Conservation (phyloP, 2,113 vertebrate species). For the Hepsetus odoe region DNA sequence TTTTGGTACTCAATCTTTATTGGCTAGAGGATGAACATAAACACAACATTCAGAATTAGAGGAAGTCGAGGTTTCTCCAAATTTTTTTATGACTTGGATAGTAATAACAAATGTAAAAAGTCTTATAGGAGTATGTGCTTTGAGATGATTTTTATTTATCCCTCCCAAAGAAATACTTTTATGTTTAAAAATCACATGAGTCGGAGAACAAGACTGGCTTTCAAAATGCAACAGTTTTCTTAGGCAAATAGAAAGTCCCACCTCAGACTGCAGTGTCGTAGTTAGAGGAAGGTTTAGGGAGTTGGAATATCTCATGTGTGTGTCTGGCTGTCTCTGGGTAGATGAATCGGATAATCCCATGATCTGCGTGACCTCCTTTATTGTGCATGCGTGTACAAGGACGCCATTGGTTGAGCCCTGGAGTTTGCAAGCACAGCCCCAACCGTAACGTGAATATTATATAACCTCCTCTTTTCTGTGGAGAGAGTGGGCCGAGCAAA, state of each 20-base stretch:
- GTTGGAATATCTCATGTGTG: conserved; percentile 4
- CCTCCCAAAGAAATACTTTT: too few species aligned
- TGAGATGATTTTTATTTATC: neutral
- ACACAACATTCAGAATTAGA: neutral
- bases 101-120: neutral
- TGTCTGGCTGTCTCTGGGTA: conserved; percentile 60
- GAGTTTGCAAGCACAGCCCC: conserved; percentile 42
- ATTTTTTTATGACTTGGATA: neutral
- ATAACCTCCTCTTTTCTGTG: conserved; percentile 58
- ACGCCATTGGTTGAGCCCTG: conserved; percentile 61
- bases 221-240: conserved; percentile 44
- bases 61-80: neutral
- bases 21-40: conserved; percentile 11
- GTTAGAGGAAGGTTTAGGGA: neutral
- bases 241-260: conserved; percentile 49
- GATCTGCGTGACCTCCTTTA: conserved; percentile 70
- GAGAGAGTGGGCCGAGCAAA: neutral
- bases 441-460: conserved; percentile 62
- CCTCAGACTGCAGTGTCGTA: conserved; percentile 46
- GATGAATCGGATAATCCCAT: conserved; percentile 74
- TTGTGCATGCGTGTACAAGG: conserved; percentile 55
- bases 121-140: neutral
- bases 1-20: conserved; percentile 50
- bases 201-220: conserved; percentile 63
- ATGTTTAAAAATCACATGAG: conserved; percentile 55